Evolutionary conservation across 2,797 vertebrate genomes (phyloP), one percentile per base, ranked within the genome.

Genomic region (Coregonus suidteri): DNA sequence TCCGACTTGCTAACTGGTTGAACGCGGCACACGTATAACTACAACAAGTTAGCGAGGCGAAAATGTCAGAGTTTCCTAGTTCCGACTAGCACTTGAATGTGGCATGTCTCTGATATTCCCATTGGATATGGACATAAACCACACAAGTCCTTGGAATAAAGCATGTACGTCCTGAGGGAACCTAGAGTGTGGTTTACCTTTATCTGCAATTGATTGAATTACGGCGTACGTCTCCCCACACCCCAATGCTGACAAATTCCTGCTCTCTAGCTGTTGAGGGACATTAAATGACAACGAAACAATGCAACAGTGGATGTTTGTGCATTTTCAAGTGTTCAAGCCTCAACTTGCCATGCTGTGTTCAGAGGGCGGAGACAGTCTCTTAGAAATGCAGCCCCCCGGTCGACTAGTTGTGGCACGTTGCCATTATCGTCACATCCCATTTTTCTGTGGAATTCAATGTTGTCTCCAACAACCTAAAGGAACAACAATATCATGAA

Each of bases 381-480:
- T 70, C 64, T 3, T 71, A 82, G 85, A 79, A 80, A 79, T 78
- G 71, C 11, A 13, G 25, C 0, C 3, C 47, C 14, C 14, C 51
- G 67, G 78, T 73, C 66, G 51, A 80, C 80, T 0, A 34, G 89
- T 77, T 0, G 30, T 35, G 18, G 73, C 89, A 82, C 81, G 86
- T 77, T 82, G 30, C 65, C 76, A 71, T 64, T 5, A 53, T 34
- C 74, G 82, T 80, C 75, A 77, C 79, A 79, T 79, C 73, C 65
- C 16, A n/a, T 3, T 56, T 59, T 67, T 81, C 4, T 25, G 31
- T 81, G 81, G 85, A 88, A 89, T 88, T 70, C 54, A 18, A 15
- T 6, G 6, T 20, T 30, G n/a, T 25, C 30, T 25, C 6, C 20
- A 30, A 15, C 11, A 41, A 47, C n/a, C 35, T 30, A 20, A 66